phyloP scores from a whole-genome alignment of 2,797 vertebrate species.

The Chrysocyon brachyurus region DNA sequence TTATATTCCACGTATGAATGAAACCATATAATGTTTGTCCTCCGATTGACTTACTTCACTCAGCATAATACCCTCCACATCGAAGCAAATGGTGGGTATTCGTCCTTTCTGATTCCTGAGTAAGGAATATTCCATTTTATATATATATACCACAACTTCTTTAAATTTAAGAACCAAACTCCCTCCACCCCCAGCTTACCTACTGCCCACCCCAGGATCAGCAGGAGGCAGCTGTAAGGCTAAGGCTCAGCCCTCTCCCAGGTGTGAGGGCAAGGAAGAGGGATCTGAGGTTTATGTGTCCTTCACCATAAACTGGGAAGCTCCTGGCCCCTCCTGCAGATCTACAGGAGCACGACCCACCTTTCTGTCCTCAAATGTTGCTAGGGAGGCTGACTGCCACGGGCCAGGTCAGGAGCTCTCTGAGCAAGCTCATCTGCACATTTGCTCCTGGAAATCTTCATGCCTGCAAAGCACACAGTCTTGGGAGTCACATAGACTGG shows the following conservation, averaged over 20 bases:
- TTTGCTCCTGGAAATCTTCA: neutral
- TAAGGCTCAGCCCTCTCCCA: neutral
- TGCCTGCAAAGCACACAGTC: neutral
- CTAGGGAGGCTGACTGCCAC: neutral
- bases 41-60: no score
- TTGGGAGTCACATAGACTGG: neutral
- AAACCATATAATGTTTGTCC: no score
- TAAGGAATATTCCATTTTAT: no score
- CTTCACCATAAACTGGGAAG: neutral
- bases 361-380: neutral
- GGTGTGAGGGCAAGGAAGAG: neutral
- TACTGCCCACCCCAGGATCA: neutral
- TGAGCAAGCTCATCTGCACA: no score
- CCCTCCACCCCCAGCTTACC: neutral
- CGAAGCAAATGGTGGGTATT: no score
- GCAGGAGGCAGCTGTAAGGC: neutral
- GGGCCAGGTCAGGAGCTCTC: neutral
- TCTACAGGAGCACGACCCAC: neutral
- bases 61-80: no score
- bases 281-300: neutral
- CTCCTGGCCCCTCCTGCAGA: neutral
- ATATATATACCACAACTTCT: no score
- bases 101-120: no score
- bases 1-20: no score
- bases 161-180: neutral